phyloP scores from a whole-genome alignment of 2,888 invertebrate species.

The Tryphoninae sp. region DNA sequence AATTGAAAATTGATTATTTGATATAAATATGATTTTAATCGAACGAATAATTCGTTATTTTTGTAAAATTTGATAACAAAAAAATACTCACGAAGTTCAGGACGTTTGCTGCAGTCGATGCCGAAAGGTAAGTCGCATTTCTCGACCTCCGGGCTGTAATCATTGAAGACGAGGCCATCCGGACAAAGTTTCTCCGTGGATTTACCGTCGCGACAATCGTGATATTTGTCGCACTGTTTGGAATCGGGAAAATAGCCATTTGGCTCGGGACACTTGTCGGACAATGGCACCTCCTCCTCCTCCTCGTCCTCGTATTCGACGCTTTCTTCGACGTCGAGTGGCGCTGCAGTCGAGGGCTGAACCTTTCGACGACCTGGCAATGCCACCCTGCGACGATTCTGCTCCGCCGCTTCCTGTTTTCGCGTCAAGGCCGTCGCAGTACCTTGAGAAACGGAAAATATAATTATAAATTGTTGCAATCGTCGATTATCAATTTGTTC shows the following conservation, averaged over 20 bases:
- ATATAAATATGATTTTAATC: too few species aligned
- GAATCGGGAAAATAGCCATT: constrained; percentile 93
- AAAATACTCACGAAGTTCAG: constrained; percentile 89
- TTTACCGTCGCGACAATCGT: constrained; percentile 89
- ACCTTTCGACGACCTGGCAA: constrained; percentile 68
- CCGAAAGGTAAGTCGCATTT: constrained; percentile 94
- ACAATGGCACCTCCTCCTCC: constrained; percentile 84
- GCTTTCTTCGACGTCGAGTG: constrained; percentile 33
- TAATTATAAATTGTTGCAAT: constrained; percentile 25
- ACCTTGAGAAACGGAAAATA: constrained; percentile 67
- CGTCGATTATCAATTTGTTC: background rate
- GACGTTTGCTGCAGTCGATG: constrained; percentile 90
- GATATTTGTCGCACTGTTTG: constrained; percentile 94
- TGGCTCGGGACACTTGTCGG: constrained; percentile 89
- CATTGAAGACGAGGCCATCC: constrained; percentile 95
- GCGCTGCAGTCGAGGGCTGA: constrained; percentile 65
- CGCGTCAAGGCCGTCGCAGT: constrained; percentile 73
- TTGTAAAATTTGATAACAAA: constrained; percentile 12
- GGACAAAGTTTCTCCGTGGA: constrained; percentile 91
- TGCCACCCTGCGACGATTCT: constrained; percentile 74
- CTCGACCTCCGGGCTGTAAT: constrained; percentile 90
- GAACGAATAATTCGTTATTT: too few species aligned
- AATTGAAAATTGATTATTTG: too few species aligned
- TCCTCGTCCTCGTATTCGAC: constrained; percentile 77
- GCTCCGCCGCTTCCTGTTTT: constrained; percentile 78